A percentile compares a stretch with the other conserved stretches of the same genome.
phyloP scores from a whole-genome alignment of 2,797 vertebrate genomes.

The Parotocinclus haroldoi region DNA sequence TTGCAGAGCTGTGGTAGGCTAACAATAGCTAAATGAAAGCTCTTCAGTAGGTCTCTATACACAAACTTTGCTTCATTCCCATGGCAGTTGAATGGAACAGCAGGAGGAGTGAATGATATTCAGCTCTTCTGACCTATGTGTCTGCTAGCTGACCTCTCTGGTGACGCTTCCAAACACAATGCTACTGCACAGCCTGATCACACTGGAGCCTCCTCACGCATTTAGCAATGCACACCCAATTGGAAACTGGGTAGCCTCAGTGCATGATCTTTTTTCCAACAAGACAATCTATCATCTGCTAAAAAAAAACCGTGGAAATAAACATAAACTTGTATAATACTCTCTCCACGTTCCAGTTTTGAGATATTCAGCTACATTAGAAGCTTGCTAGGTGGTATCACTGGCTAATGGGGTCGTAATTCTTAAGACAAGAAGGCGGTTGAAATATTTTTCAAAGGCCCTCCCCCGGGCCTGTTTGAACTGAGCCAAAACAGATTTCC shows the following conservation, averaged over 20 bases:
- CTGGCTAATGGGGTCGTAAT: conserved; percentile 21
- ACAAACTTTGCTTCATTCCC: conserved; percentile 60
- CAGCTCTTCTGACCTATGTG: conserved; percentile 76
- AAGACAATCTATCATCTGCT: not conserved
- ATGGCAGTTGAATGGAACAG: conserved; percentile 58
- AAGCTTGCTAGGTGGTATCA: conserved; percentile 6
- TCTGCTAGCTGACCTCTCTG: conserved; percentile 59
- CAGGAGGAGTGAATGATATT: conserved; percentile 47
- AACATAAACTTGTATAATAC: not conserved
- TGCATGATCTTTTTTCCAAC: not conserved
- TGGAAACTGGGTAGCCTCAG: conserved; percentile 36
- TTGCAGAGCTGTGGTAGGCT: conserved; percentile 53
- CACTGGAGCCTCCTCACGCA: conserved; percentile 45
- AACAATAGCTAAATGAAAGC: conserved; percentile 54
- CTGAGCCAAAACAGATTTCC: conserved; percentile 51
- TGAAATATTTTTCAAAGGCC: conserved; percentile 39
- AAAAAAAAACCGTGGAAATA: not conserved
- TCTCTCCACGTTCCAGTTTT: not conserved
- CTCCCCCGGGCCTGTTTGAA: conserved; percentile 47
- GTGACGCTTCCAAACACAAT: conserved; percentile 61
- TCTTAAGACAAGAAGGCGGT: conserved; percentile 33
- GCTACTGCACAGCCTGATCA: conserved; percentile 34
- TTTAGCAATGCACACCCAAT: conserved; percentile 43
- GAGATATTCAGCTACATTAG: not conserved
- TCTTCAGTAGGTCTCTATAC: conserved; percentile 42